Evolutionary conservation across 1,140 invertebrate genomes (phyloP), one percentile per base, ranked within the genome.

Genomic region (Linepithema humile): DNA sequence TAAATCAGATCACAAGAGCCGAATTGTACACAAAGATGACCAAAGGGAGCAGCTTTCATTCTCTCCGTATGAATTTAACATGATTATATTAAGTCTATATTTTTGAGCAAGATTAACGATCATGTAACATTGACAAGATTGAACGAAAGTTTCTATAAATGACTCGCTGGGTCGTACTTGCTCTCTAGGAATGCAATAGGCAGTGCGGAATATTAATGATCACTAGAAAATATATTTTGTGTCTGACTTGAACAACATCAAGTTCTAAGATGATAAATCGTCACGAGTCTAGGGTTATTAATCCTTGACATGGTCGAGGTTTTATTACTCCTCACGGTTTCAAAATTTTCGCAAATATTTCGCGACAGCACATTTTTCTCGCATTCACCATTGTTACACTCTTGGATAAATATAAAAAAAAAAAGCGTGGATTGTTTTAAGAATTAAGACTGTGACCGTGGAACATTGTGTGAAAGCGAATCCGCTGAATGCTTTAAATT

Each of bases 201-300:
- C n/a, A 53, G 64, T 23, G 10, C 23, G 64, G 64, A 80, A 80
- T 80, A 80, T 80, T 80, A 80, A 80, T 80, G 64, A 70, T 70
- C 64, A 32, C 3, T 2, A 40, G 64, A 55, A 69, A 80, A 80
- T 80, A 70, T 70, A 78, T 69, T 43, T 65, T 55, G 64, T 55
- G 35, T 32, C n/a, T 15, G 17, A 80, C 48, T 80, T 20, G 29
- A 38, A 69, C 75, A 69, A 70, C 48, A 40, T 69, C 50, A 20
- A 69, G 43, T 20, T 50, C 75, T 80, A 55, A n/a, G n/a, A 80
- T 80, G 64, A 80, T 80, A 80, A 80, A 80, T 80, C n/a, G 26
- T 70, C 50, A 40, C 35, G 17, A 43, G 64, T 40, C 35, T 55
- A 53, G 12, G 17, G 35, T 80, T 80, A 80, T 70, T 80, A 80